Evolutionary conservation across 2,888 invertebrate species (phyloP), one percentile per base, ranked within the genome.

Genomic region (Drosophila phalerata): DNA sequence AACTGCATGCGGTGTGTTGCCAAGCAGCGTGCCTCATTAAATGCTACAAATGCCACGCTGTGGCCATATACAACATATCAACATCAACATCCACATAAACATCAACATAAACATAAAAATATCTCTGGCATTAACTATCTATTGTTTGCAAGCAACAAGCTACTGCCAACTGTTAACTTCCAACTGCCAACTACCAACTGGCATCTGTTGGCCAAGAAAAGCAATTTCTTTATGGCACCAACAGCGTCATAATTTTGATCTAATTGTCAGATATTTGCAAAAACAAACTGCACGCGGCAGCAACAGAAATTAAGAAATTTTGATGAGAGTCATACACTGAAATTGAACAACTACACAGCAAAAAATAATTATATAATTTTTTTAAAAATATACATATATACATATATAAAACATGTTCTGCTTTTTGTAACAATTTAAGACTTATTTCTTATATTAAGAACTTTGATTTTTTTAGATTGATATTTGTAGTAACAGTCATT

Each of bases 171-270:
- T 45, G 51, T 52, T 47, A 71, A 47, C 62, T 9, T n/a, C 2
- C 4, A 30, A 40, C 25, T 19, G 19, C 49, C 60, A 68, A 51
- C 61, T 64, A 45, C 43, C 45, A 72, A 70, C 65, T 63, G 60
- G 68, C 72, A 71, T 57, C 68, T 64, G 70, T 47, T 63, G 70
- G 69, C 38, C 51, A 55, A 65, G 71, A 65, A 74, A 78, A 85
- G 75, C 77, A 83, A 87, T 88, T 85, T 88, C 88, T 90, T 90
- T 90, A 89, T 88, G 79, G 85, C 77, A 68, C 77, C 81, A 89
- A 85, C 81, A 77, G 79, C 83, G 81, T 90, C 86, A 90, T 91
- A 90, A 88, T 83, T 91, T 90, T 85, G 90, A 91, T 91, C 90
- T 90, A 90, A 91, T 90, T 91, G 90, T 79, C 73, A 88, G 90